Percentiles rank a stretch among this genome's conserved stretches.
Conservation (phyloP, 2,888 invertebrate species). For the Darwinula stevensoni region DNA sequence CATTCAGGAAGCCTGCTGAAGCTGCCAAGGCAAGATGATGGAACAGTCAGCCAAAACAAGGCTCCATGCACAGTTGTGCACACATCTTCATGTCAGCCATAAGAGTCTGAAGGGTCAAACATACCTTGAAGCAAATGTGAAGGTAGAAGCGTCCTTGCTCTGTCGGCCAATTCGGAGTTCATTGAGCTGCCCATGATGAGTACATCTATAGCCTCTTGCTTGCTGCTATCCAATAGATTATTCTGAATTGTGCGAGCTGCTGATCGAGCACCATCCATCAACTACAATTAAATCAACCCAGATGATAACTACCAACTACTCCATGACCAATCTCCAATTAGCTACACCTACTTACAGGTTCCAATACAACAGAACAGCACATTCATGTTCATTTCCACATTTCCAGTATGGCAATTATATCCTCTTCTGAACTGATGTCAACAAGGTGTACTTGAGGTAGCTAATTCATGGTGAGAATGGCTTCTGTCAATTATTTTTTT, state of each 20-base stretch:
- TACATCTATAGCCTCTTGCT: conserved; percentile 90
- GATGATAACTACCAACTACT: background rate
- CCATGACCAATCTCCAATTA: no score
- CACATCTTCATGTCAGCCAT: background rate
- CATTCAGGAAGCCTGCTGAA: background rate
- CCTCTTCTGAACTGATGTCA: no score
- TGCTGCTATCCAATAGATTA: conserved; percentile 65
- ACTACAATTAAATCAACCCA: conserved; percentile 16
- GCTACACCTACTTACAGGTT: no score
- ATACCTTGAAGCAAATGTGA: no score
- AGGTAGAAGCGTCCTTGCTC: conserved; percentile 59
- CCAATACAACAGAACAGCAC: no score
- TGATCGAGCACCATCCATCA: conserved; percentile 91
- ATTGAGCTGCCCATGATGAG: conserved; percentile 68
- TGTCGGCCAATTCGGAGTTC: conserved; percentile 67
- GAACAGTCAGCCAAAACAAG: no score
- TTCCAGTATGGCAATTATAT: no score
- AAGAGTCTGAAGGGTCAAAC: no score
- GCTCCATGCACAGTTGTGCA: background rate
- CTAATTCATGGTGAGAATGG: no score
- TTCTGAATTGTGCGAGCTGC: conserved; percentile 96
- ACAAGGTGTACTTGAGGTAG: no score
- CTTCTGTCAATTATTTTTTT: no score
- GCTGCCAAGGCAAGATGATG: background rate
- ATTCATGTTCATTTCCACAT: no score